phyloP scores from a whole-genome alignment of 1,140 invertebrate species.

The Araneus ventricosus region DNA sequence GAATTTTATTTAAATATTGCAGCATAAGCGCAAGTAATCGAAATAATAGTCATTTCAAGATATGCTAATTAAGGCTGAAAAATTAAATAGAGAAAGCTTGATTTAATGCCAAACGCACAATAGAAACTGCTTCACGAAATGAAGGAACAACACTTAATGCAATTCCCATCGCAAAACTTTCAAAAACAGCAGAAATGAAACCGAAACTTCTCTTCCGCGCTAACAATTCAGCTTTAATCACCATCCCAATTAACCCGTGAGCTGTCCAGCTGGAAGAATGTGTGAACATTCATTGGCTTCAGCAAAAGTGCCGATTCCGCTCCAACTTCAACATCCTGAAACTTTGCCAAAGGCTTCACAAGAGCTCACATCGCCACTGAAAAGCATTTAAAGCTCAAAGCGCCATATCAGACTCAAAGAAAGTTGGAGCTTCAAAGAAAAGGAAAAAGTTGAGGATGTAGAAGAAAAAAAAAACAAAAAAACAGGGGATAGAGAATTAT shows the following conservation, averaged over 20 bases:
- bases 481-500: slow-evolving; percentile 39
- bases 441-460: background rate
- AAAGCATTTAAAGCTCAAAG: slow-evolving; percentile 58
- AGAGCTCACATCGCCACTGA: background rate
- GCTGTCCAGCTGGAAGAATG: background rate
- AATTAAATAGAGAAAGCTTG: no score
- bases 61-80: no score
- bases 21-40: no score
- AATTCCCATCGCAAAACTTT: no score
- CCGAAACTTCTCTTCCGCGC: background rate
- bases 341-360: slow-evolving; percentile 8
- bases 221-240: background rate
- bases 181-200: background rate
- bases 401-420: background rate
- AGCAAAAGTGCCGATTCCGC: slow-evolving; percentile 35
- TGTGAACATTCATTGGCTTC: background rate
- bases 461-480: background rate
- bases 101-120: no score
- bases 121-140: no score
- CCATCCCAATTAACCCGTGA: background rate
- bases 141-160: no score
- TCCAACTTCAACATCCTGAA: background rate
- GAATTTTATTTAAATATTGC: no score
- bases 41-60: no score
- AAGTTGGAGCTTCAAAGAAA: background rate